Percentiles rank a stretch among this genome's conserved stretches.
Conservation (phyloP, 2,113 vertebrate species). For the Xenopus borealis region DNA sequence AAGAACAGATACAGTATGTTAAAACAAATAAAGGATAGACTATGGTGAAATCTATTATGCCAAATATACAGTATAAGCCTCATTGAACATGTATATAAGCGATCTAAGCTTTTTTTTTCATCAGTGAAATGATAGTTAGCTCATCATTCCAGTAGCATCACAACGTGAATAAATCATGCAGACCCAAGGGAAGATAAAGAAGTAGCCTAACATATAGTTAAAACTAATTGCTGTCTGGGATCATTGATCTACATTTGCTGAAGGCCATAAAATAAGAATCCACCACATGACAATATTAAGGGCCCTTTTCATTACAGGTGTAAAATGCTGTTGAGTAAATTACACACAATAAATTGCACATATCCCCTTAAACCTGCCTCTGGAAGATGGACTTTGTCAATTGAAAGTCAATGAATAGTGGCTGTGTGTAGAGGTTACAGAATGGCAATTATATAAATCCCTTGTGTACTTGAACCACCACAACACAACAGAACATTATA, state of each 20-base stretch:
- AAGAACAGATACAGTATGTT: too few species aligned
- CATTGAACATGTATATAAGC: not conserved
- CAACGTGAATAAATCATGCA: slow-evolving; percentile 1
- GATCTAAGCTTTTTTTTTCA: not conserved
- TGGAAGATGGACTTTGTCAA: not conserved
- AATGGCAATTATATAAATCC: too few species aligned
- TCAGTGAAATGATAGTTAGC: not conserved
- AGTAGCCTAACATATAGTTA: slow-evolving; percentile 23
- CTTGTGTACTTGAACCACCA: too few species aligned
- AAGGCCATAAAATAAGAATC: slow-evolving; percentile 10
- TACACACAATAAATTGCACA: not conserved
- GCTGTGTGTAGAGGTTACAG: too few species aligned
- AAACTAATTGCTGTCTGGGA: slow-evolving; percentile 28
- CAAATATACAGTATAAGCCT: too few species aligned
- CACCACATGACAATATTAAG: slow-evolving; percentile 8
- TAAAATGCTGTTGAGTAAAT: not conserved
- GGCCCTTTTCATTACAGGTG: not conserved
- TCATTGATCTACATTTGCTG: slow-evolving; percentile 25
- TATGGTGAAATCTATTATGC: too few species aligned
- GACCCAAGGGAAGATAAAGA: slow-evolving; percentile 6
- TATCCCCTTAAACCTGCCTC: not conserved
- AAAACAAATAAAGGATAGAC: too few species aligned
- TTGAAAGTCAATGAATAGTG: not conserved
- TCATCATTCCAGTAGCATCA: not conserved
- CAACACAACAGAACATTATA: too few species aligned